Evolutionary conservation across 1,140 invertebrate species (phyloP).

Genomic region (Listronotus oregonensis): DNA sequence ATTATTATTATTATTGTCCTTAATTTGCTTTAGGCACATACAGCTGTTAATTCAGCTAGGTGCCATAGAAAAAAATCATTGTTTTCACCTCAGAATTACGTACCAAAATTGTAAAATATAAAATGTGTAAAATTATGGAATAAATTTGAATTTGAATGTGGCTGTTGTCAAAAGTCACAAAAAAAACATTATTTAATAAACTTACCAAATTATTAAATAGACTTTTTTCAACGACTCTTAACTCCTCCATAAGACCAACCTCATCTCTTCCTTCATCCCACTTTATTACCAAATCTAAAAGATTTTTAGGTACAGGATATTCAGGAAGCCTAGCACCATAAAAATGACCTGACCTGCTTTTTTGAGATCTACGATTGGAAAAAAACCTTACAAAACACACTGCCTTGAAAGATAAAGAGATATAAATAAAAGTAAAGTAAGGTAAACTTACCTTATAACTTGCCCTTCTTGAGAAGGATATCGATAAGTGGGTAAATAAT

Average conservation of each 20-base stretch:
- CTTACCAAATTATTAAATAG: slow-evolving; percentile 57
- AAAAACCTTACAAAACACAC: no score
- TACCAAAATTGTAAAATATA: no score
- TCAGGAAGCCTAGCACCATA: slow-evolving; percentile 57
- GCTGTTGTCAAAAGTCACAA: no score
- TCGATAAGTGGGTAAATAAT: slow-evolving; percentile 16
- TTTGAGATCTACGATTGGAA: slow-evolving; percentile 19
- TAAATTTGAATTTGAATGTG: no score
- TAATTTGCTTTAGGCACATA: no score
- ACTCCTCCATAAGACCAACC: slow-evolving; percentile 41
- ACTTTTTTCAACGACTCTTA: slow-evolving; percentile 58
- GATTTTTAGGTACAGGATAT: slow-evolving; percentile 64
- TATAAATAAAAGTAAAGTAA: background rate
- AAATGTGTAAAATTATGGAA: no score
- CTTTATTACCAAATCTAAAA: slow-evolving; percentile 58
- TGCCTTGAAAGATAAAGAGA: no score
- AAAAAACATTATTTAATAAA: no score
- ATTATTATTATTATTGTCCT: no score
- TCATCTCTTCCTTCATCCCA: slow-evolving; percentile 14
- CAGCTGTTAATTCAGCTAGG: no score
- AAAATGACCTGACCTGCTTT: slow-evolving; percentile 61
- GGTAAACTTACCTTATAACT: slow-evolving; percentile 11
- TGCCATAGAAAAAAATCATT: no score
- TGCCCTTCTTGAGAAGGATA: slow-evolving; percentile 5
- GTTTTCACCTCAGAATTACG: no score